Base-by-base conservation (phyloP, 2,888 invertebrate genomes). In the Campaea margaritaria region DNA sequence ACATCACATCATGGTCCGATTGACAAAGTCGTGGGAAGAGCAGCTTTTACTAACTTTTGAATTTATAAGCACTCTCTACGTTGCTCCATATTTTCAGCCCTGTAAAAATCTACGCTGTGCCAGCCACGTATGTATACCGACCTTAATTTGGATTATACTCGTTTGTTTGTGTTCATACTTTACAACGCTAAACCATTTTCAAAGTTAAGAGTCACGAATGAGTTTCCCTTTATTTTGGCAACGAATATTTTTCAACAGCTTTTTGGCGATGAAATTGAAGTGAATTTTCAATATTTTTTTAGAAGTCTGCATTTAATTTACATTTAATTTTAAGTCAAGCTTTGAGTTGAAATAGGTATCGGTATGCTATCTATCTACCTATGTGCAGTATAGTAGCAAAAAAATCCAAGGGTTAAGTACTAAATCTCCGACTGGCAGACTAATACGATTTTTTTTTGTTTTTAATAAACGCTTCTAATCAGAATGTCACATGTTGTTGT, bases 1-100 rank as follows among this genome's bases (percentile, higher is more conserved):
- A 46, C 49, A 63, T 58, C 57, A 58, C 59, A 62, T 60, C 50
- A 62, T 57, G 62, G 46, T 59, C 45, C 52, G 62, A 55, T 60
- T 67, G 64, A 58, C 58, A 67, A 49, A 58, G 58, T 60, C 36
- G 9, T 50, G 41, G 27, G 55, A 39, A 52, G 41, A 31, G 44
- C 48, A 38, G 58, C 58, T 47, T 55, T 50, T 43, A 14, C 47
- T 28, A 52, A 44, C 44, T 56, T 56, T 57, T 27, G 12, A 36
- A 36, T 36, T n/a, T 34, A 58, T 43, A n/a, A 53, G 47, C 38
- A 49, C 48, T 49, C 53, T 59, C 39, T 39, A 48, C 52, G 15
- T 51, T 43, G 58, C 58, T 39, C 31, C 50, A 50, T 41, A 47
- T 58, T 48, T 42, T 42, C 46, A 21, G 39, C 39, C 38, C 38